These are phyloP conservation scores for Gymnoscelis rufifasciata DNA, from an alignment of 2,888 invertebrate species.

Conservation along the genomic window DNA sequence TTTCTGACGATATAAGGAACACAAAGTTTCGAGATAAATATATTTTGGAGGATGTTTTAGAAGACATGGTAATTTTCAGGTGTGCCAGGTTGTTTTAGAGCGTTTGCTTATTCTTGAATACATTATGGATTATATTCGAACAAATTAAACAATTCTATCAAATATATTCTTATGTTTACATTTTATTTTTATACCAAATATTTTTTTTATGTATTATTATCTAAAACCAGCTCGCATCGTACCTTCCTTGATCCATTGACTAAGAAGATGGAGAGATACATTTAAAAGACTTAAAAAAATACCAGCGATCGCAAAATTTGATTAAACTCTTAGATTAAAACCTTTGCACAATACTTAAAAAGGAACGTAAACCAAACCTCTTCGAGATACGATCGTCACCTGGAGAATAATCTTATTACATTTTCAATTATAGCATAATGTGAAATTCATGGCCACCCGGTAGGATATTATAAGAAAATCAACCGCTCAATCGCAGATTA, in stretches of 20 bases:
- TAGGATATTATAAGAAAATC: conserved; percentile 54
- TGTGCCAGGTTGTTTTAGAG: too few species aligned
- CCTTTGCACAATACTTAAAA: neutral
- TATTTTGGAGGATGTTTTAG: neutral
- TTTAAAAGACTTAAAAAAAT: neutral
- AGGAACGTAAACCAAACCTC: conserved; percentile 6
- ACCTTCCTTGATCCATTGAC: too few species aligned
- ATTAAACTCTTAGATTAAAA: neutral
- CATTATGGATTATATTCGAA: too few species aligned
- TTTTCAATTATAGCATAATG: conserved; percentile 39
- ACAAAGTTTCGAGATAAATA: too few species aligned
- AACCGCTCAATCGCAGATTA: conserved; percentile 49
- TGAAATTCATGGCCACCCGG: conserved; percentile 34
- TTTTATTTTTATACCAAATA: too few species aligned
- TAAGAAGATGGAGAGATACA: too few species aligned
- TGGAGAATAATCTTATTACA: conserved; percentile 13
- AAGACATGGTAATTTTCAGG: neutral
- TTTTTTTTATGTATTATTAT: too few species aligned
- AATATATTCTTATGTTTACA: too few species aligned
- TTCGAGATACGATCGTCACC: conserved; percentile 18
- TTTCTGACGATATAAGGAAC: neutral
- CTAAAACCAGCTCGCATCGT: too few species aligned
- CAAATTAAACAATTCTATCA: too few species aligned
- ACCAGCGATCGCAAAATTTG: neutral
- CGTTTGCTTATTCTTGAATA: too few species aligned